Conservation (phyloP, 2,113 vertebrate genomes). For the Zosterops hypoxanthus region DNA sequence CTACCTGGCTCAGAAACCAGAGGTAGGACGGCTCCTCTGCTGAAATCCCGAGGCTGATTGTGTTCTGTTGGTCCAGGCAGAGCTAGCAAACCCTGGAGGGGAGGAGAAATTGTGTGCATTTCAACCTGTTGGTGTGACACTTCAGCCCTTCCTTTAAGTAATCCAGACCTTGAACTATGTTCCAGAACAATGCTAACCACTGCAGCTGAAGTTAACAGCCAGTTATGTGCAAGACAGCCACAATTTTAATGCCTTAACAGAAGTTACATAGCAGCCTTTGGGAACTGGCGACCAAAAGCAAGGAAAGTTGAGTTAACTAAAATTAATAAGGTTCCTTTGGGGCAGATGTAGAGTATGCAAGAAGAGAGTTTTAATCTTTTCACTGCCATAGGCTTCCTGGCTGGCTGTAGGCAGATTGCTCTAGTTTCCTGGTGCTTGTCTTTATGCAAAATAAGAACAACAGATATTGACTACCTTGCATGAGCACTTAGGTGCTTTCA, state of each 20-base stretch:
- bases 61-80: neutral
- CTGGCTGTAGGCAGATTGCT: neutral
- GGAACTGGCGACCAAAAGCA: neutral
- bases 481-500: neutral
- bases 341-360: neutral
- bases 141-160: neutral
- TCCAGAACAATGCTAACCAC: neutral
- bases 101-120: neutral
- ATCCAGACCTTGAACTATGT: neutral
- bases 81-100: neutral
- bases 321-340: neutral
- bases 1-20: neutral
- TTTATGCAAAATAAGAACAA: neutral
- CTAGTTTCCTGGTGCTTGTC: neutral
- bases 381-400: neutral
- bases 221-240: neutral
- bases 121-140: neutral
- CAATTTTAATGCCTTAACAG: neutral
- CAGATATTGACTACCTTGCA: neutral
- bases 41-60: accelerated
- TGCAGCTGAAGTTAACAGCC: neutral
- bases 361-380: neutral
- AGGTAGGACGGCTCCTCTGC: neutral
- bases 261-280: neutral
- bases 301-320: neutral